phyloP scores from a whole-genome alignment of 2,113 vertebrate genomes.

The Hydrolagus affinis region DNA sequence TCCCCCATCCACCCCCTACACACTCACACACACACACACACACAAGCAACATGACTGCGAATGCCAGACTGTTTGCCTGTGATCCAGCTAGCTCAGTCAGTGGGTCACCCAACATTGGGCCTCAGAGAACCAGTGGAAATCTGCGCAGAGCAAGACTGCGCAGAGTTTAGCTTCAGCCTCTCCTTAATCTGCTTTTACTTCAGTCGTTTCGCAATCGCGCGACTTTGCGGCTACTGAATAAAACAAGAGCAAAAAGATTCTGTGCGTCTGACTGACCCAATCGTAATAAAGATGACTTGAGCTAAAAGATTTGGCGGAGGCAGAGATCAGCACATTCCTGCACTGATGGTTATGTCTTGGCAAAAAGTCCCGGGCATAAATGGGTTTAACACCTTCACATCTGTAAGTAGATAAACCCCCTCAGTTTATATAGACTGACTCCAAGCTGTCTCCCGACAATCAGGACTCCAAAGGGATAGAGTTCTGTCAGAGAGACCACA shows the following conservation, averaged over 20 bases:
- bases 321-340: not conserved
- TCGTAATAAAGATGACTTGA: not conserved
- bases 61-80: not conserved
- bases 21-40: not conserved
- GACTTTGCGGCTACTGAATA: not conserved
- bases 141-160: not conserved
- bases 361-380: not conserved
- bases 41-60: too few species aligned
- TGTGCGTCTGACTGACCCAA: not conserved
- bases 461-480: not conserved
- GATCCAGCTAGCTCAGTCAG: not conserved
- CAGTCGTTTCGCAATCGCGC: not conserved
- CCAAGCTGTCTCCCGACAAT: conserved; percentile 18
- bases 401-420: not conserved
- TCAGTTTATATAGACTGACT: not conserved
- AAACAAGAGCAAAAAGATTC: too few species aligned
- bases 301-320: too few species aligned
- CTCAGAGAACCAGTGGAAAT: not conserved
- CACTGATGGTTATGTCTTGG: not conserved
- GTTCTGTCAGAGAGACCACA: too few species aligned
- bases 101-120: not conserved
- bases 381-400: conserved; percentile 16
- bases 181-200: not conserved
- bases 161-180: conserved; percentile 2
- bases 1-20: not conserved